A percentile compares a stretch with the other conserved stretches of the same genome.
Conservation (phyloP, 2,113 vertebrate species). For the Motacilla alba region DNA sequence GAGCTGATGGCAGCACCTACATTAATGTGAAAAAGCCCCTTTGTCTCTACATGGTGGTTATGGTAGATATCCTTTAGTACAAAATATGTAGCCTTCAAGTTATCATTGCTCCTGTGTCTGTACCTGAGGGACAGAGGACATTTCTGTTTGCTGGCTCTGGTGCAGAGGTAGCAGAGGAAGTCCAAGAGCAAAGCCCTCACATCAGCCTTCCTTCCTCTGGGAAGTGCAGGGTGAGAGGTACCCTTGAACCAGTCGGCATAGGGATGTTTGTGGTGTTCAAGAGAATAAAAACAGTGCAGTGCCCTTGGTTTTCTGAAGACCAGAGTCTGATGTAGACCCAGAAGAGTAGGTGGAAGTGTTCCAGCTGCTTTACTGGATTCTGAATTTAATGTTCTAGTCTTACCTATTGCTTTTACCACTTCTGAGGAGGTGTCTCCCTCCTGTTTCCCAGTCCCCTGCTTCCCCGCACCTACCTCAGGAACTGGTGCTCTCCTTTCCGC, state of each 20-base stretch:
- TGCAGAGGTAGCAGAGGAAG: background rate
- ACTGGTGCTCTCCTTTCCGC: rapidly evolving
- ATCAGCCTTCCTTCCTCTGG: background rate
- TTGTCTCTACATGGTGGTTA: rapidly evolving
- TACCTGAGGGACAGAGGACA: background rate
- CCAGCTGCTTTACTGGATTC: background rate
- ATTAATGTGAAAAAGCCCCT: background rate
- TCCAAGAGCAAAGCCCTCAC: background rate
- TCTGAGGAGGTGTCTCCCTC: rapidly evolving
- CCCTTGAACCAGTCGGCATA: background rate
- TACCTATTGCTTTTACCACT: background rate
- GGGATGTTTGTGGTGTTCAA: background rate
- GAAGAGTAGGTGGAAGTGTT: background rate
- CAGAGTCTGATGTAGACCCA: background rate
- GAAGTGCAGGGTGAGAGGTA: background rate
- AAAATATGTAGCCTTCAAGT: background rate
- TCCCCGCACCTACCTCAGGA: rapidly evolving
- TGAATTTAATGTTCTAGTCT: background rate
- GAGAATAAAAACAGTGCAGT: background rate
- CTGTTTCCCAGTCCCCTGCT: background rate
- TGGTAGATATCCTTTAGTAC: background rate
- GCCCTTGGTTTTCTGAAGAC: background rate
- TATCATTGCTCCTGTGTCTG: rapidly evolving
- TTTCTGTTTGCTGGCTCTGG: background rate
- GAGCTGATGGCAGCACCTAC: background rate